A percentile compares a stretch with the other conserved stretches of the same genome.
Evolutionary conservation across 2,797 vertebrate species (phyloP).

Genomic region (Amphiprion clarkii): DNA sequence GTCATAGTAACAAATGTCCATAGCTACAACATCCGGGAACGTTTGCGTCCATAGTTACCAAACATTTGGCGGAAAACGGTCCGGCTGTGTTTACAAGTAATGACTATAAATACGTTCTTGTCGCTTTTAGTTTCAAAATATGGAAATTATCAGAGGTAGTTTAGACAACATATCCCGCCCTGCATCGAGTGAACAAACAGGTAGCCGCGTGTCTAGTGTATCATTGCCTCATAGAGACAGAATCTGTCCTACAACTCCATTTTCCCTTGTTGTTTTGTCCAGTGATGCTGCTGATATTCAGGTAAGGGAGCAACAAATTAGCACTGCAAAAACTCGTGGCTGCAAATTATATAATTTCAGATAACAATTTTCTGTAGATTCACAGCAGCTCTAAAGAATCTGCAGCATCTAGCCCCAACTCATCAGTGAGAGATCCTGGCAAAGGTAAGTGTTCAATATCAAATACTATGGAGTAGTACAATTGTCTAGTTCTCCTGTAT

Average conservation of each 20-base stretch:
- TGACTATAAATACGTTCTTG: too few relatives aligned
- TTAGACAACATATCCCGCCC: conserved; percentile 89
- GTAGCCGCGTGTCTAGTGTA: conserved; percentile 78
- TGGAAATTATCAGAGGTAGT: conserved; percentile 87
- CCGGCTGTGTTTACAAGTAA: not conserved
- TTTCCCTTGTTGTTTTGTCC: conserved; percentile 83
- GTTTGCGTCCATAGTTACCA: conserved; percentile 72
- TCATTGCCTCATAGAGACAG: conserved; percentile 74
- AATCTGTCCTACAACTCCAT: conserved; percentile 34
- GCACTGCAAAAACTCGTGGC: not conserved
- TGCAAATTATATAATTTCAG: not conserved
- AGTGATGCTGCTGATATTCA: conserved; percentile 75
- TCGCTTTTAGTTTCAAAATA: conserved; percentile 32
- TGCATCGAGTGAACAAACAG: conserved; percentile 76
- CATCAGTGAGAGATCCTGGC: conserved; percentile 17
- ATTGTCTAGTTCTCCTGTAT: not conserved
- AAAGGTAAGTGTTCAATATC: conserved; percentile 45
- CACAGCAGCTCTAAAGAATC: conserved; percentile 39
- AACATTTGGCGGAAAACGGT: conserved; percentile 10
- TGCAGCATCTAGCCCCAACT: not conserved
- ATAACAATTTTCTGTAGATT: conserved; percentile 7
- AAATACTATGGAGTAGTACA: not conserved
- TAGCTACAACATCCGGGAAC: conserved; percentile 73
- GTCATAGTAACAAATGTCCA: conserved; percentile 69
- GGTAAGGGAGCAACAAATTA: conserved; percentile 73